Conservation (phyloP, 2,888 invertebrate genomes). For the Diploptera punctata region DNA sequence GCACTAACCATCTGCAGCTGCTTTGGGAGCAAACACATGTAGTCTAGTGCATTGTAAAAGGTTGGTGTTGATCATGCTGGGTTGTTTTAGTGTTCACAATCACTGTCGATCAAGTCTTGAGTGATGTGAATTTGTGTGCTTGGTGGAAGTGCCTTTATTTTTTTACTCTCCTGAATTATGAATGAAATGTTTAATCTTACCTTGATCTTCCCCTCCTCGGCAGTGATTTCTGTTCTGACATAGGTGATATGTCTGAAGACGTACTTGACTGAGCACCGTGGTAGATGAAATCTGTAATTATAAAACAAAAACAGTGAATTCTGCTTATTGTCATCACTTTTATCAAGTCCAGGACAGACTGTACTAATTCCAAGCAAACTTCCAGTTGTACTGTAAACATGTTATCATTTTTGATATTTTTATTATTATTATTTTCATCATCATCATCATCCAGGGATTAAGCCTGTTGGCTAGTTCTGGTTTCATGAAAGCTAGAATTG, state of each 20-base stretch:
- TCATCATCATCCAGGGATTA: too few species aligned
- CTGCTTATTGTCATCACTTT: too few species aligned
- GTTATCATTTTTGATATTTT: too few species aligned
- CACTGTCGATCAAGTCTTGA: background rate
- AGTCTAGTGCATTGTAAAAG: background rate
- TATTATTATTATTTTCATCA: too few species aligned
- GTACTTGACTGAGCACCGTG: slow-evolving; percentile 78
- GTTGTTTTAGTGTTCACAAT: background rate
- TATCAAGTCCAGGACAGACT: too few species aligned
- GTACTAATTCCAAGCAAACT: too few species aligned
- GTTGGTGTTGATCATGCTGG: background rate
- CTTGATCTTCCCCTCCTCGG: slow-evolving; percentile 74
- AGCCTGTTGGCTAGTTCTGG: too few species aligned
- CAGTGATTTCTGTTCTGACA: slow-evolving; percentile 78
- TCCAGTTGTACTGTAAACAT: too few species aligned
- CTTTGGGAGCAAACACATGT: slow-evolving; percentile 32
- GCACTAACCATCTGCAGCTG: slow-evolving; percentile 60
- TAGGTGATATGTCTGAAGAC: slow-evolving; percentile 77
- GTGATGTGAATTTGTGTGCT: background rate
- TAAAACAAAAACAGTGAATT: background rate
- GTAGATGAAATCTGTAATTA: slow-evolving; percentile 69
- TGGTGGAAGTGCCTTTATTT: background rate
- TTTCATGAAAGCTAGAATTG: too few species aligned
- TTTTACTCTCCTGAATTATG: slow-evolving; percentile 1
- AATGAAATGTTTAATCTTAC: slow-evolving; percentile 54